Percentiles rank a stretch among this genome's conserved stretches.
phyloP scores from a whole-genome alignment of 2,888 invertebrate genomes.

The Calephelis perditalis region DNA sequence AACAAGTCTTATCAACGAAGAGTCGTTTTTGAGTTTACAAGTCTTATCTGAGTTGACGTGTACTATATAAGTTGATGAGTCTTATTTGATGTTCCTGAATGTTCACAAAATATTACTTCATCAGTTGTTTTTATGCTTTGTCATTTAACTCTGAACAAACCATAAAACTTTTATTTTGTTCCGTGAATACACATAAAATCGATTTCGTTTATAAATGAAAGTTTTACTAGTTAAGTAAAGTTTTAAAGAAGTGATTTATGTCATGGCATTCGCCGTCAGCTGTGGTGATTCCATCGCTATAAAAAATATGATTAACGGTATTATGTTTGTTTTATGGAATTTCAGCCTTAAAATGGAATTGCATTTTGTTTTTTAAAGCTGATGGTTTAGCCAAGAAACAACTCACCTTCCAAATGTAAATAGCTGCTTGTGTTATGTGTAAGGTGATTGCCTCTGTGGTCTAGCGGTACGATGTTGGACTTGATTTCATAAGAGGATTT shows the following conservation, averaged over 20 bases:
- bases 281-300: constrained; percentile 65
- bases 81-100: background rate
- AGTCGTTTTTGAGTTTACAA: too few species aligned
- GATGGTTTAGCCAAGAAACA: too few species aligned
- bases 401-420: too few species aligned
- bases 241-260: constrained; percentile 72
- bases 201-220: constrained; percentile 13
- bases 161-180: constrained; percentile 6
- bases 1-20: too few species aligned
- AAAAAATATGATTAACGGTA: constrained; percentile 15
- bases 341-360: background rate
- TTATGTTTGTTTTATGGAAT: constrained; percentile 2
- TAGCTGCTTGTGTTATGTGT: too few species aligned
- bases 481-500: too few species aligned
- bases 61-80: too few species aligned
- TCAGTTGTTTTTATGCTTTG: background rate
- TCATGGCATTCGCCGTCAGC: constrained; percentile 65
- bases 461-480: too few species aligned
- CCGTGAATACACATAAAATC: constrained; percentile 3
- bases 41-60: too few species aligned
- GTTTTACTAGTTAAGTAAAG: constrained; percentile 38
- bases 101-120: background rate
- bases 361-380: background rate
- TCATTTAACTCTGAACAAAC: background rate
- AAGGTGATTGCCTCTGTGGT: too few species aligned